These are phyloP conservation scores for Temnothorax ravouxi DNA, from an alignment of 2,888 invertebrate genomes.

Conservation along the genomic window DNA sequence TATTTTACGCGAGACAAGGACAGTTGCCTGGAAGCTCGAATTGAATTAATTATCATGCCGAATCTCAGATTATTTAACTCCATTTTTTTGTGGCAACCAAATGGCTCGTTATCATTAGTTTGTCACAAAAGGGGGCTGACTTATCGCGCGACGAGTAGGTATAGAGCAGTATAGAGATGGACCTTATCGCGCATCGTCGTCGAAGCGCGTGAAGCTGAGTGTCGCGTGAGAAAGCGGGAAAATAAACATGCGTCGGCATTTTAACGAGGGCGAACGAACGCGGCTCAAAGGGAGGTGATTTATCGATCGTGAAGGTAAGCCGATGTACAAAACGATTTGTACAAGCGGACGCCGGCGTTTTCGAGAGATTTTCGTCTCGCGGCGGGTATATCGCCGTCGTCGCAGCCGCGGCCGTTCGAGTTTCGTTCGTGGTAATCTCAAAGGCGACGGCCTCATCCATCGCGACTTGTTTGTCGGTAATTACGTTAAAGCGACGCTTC, in stretches of 20 bases:
- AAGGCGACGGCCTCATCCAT: conserved; percentile 67
- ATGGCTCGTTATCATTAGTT: conserved; percentile 30
- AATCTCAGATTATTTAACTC: conserved; percentile 17
- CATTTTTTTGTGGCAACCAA: neutral
- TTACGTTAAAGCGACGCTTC: conserved; percentile 74
- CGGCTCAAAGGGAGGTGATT: conserved; percentile 30
- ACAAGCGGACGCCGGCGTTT: conserved; percentile 62
- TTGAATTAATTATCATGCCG: conserved; percentile 18
- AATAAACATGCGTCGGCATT: conserved; percentile 42
- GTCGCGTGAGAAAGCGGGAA: conserved; percentile 15
- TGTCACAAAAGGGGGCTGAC: neutral
- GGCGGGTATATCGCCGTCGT: conserved; percentile 3
- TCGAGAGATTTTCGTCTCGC: conserved; percentile 59
- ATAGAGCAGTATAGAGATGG: conserved; percentile 4
- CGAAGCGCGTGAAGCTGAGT: conserved; percentile 22
- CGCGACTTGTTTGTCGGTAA: conserved; percentile 74
- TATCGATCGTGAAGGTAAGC: conserved; percentile 55
- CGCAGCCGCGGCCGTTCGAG: conserved; percentile 4
- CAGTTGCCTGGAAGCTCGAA: neutral
- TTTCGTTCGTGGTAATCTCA: conserved; percentile 65
- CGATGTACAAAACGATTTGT: conserved; percentile 68
- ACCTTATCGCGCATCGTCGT: conserved; percentile 18
- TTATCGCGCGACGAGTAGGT: conserved; percentile 11
- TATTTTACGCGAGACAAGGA: neutral
- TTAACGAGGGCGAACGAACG: conserved; percentile 41